phyloP scores from a whole-genome alignment of 2,113 vertebrate genomes.

The Megalops atlanticus region DNA sequence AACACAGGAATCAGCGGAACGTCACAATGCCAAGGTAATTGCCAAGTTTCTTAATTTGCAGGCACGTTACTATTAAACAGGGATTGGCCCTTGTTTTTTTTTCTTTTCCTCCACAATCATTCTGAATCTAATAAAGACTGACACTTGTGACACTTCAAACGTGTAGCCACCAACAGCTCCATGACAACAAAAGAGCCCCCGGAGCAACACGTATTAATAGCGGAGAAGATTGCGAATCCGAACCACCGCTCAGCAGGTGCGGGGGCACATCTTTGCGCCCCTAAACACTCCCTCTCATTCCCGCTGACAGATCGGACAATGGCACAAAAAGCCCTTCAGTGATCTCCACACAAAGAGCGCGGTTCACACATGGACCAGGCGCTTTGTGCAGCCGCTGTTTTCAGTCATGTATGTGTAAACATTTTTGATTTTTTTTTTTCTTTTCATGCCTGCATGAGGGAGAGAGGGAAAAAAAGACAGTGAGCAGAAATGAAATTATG shows the following conservation, averaged over 20 bases:
- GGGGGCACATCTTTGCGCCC: constrained; percentile 83
- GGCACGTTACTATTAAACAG: constrained; percentile 40
- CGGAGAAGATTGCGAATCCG: constrained; percentile 76
- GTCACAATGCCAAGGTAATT: constrained; percentile 54
- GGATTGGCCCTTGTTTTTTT: constrained; percentile 37
- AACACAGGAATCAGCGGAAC: constrained; percentile 49
- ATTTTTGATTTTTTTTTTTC: constrained; percentile 21
- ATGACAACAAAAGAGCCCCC: constrained; percentile 79
- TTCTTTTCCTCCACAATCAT: constrained; percentile 66
- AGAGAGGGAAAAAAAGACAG: background rate
- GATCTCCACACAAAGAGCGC: constrained; percentile 78
- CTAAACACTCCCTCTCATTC: constrained; percentile 85
- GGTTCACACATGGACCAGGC: constrained; percentile 66
- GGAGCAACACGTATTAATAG: constrained; percentile 78
- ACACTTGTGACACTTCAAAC: constrained; percentile 90
- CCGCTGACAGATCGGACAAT: constrained; percentile 88
- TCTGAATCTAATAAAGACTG: constrained; percentile 84
- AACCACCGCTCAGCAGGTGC: constrained; percentile 91
- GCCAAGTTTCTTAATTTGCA: constrained; percentile 55
- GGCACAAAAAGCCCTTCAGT: constrained; percentile 71
- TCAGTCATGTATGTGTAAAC: constrained; percentile 73
- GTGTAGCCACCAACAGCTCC: constrained; percentile 81
- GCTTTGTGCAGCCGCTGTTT: constrained; percentile 55
- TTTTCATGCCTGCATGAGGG: background rate
- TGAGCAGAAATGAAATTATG: background rate